Percentiles rank a stretch among this genome's conserved stretches.
Conservation (phyloP, 2,797 vertebrate species). For the Podargus strigoides region DNA sequence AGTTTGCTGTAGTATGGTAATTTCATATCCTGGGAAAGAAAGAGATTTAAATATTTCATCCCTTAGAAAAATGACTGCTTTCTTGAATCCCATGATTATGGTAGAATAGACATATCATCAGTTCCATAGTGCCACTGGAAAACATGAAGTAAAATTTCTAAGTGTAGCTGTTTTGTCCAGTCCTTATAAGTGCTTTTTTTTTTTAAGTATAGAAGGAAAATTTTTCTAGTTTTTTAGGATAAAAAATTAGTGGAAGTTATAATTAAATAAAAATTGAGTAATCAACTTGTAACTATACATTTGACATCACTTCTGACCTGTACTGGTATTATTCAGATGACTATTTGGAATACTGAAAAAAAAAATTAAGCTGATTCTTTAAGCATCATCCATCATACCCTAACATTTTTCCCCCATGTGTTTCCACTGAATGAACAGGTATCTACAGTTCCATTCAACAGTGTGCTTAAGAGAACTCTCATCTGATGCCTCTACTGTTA, state of each 20-base stretch:
- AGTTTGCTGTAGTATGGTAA: not conserved
- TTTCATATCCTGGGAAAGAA: not conserved
- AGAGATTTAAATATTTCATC: not conserved
- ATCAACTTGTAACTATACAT: not conserved
- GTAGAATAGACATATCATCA: rapidly evolving
- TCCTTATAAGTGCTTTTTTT: not conserved
- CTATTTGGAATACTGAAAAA: not conserved
- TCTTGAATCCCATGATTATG: not conserved
- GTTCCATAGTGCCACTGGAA: not conserved
- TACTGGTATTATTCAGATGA: not conserved
- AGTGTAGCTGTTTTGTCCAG: not conserved
- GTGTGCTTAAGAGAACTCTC: not conserved
- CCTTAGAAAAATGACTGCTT: not conserved
- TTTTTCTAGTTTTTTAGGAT: not conserved
- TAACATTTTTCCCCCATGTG: not conserved
- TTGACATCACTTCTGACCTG: not conserved
- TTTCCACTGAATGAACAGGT: not conserved
- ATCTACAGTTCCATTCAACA: not conserved
- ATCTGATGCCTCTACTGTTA: not conserved
- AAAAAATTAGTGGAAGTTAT: not conserved
- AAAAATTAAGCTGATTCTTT: not conserved
- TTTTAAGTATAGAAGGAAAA: not conserved
- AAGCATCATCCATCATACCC: not conserved
- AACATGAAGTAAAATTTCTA: not conserved
- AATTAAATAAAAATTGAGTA: not conserved